These are phyloP conservation scores for Mizuhopecten yessoensis DNA, from an alignment of 1,140 invertebrate genomes.

Conservation along the genomic window DNA sequence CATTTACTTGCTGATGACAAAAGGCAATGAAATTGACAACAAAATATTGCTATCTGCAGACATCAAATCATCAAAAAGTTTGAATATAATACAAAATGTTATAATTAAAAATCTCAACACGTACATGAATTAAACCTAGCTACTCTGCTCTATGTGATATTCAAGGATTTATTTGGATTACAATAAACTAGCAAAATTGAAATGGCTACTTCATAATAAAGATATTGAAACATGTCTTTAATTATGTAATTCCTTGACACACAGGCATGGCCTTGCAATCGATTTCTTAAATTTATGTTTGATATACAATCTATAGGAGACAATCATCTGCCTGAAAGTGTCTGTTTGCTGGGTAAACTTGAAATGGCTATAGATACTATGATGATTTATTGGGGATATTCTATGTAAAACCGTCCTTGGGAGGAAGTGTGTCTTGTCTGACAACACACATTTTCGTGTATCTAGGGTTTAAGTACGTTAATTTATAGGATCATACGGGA, in stretches of 20 bases:
- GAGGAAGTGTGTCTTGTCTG: not conserved
- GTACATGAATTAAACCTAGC: too few relatives aligned
- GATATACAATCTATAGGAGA: not conserved
- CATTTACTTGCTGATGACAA: too few relatives aligned
- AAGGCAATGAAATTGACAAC: too few relatives aligned
- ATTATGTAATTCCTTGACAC: not conserved
- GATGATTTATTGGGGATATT: not conserved
- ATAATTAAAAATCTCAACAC: too few relatives aligned
- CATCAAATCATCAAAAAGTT: too few relatives aligned
- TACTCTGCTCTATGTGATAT: too few relatives aligned
- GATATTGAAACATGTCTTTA: not conserved
- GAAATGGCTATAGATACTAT: constrained; percentile 2
- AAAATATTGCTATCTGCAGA: too few relatives aligned
- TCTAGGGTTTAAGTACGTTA: not conserved
- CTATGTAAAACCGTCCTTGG: not conserved
- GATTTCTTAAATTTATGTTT: not conserved
- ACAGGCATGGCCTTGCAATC: not conserved
- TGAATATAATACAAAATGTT: too few relatives aligned
- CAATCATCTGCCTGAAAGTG: not conserved
- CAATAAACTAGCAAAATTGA: not conserved
- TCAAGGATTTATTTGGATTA: not conserved
- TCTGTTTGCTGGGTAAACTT: constrained; percentile 8
- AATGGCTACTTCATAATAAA: not conserved
- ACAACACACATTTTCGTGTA: constrained; percentile 23
- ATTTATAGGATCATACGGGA: constrained; percentile 20